Evolutionary conservation across 2,113 vertebrate species (phyloP).

Genomic region (Nothocercus nigrocapillus): DNA sequence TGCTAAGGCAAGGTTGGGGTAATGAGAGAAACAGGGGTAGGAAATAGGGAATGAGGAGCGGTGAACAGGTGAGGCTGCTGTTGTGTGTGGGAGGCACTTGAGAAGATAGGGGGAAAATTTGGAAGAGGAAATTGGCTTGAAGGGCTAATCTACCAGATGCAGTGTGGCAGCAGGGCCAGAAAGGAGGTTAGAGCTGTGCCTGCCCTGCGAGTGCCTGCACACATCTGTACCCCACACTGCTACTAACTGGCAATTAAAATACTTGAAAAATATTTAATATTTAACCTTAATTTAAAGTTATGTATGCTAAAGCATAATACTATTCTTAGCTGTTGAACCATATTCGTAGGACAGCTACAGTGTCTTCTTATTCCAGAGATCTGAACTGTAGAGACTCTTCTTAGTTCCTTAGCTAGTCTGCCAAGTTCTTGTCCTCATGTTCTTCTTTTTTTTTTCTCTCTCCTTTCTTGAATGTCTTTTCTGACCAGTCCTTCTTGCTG

Average conservation of each 20-base stretch:
- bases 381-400: background rate
- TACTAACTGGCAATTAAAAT: background rate
- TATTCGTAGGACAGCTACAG: background rate
- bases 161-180: background rate
- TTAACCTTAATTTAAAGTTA: background rate
- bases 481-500: background rate
- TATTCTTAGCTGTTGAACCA: background rate
- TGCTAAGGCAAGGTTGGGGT: background rate
- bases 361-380: background rate
- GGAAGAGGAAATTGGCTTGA: background rate
- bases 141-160: background rate
- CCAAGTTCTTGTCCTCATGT: background rate
- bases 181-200: background rate
- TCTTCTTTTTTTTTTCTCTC: background rate
- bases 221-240: background rate
- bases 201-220: background rate
- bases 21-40: background rate
- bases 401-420: background rate
- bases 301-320: background rate
- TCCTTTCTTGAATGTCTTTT: constrained; percentile 10
- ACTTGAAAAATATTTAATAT: background rate
- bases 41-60: background rate
- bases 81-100: accelerated
- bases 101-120: background rate
- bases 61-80: background rate